Base-by-base conservation (phyloP, 2,888 invertebrate genomes). In the Idaea straminata region DNA sequence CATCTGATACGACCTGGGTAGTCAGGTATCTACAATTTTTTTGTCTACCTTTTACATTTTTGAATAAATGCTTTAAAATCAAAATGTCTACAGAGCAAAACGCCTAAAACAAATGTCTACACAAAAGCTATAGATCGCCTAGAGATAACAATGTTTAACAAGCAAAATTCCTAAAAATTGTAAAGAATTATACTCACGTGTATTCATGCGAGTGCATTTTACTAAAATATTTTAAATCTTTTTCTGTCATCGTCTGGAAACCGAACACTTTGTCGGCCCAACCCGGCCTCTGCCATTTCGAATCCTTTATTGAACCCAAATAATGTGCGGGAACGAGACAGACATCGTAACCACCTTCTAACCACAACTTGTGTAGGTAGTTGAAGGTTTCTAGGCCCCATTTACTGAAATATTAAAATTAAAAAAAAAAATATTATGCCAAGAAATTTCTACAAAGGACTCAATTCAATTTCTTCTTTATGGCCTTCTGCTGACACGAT, bases 341-440 rank as follows among this genome's bases (percentile, higher is more conserved):
- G 2, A 92, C 67, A 1, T 81, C 78, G 35, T 77, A 83, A 5
- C 88, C 88, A 0, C 93, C 94, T 77, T 94, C 89, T 77, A 89
- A 89, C 95, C 95, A 96, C 74, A 94, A 88, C 71, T 94, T 84
- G 84, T 87, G 94, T 73, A 93, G 93, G 74, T 93, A 95, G 76
- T 81, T 80, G 75, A 95, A 95, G 13, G 95, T 95, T 72, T 91
- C 93, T 57, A 84, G 83, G 0, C 95, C 94, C 96, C 96, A 96
- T 87, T 94, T 91, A 67, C 96, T 96, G 77, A 64, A 84, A 86
- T 15, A 57, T 38, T 61, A 61, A 35, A n/a, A 25, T 25, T 15
- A 34, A 34, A 57, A 25, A 25, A 25, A 25, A 25, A 25, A 25
- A n/a, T n/a, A n/a, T n/a, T n/a, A n/a, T n/a, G n/a, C n/a, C n/a